Base-by-base conservation (phyloP, 2,888 invertebrate genomes). In the Orthosia cruda region DNA sequence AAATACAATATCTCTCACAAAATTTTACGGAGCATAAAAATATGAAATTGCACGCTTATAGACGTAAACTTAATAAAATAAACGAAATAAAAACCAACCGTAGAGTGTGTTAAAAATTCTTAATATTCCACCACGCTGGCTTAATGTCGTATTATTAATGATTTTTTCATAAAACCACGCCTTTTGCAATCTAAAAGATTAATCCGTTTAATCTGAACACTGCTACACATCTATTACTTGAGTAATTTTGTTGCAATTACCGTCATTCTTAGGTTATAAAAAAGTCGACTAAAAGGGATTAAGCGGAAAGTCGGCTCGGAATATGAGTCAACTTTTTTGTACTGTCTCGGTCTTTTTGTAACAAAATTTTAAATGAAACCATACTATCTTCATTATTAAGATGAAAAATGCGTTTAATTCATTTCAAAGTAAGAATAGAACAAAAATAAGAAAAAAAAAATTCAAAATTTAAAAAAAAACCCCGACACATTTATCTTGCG, bases 211-310 rank as follows among this genome's bases (percentile, higher is more conserved):
- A 81, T 74, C 66, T 59, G 23, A 49, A 78, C 20, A 45, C 58
- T 63, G 68, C 71, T 80, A 74, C 45, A 71, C 77, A 67, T 83
- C 71, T 77, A 77, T 84, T 78, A 85, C 45, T 64, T n/a, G 55
- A 73, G 77, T 71, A 87, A 84, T 81, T 73, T 78, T 45, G n/a
- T 55, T 55, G 68, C 81, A 81, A 87, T 87, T 81, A 81, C 78
- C 50, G 58, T 32, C 68, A 63, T 1, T 45, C 13, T 59, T 62
- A 47, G 12, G 58, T 52, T 74, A 68, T 57, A 55, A 68, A 72
- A 75, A 71, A 62, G 15, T 40, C n/a, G 13, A 47, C n/a, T 66
- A 40, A 40, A 20, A 15, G 45, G 26, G 49, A 62, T 71, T 76
- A 59, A 58, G n/a, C 9, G 26, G 4, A 55, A 57, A 63, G 23